Conservation (phyloP, 2,113 vertebrate genomes). For the Malurus alboscapulatus region DNA sequence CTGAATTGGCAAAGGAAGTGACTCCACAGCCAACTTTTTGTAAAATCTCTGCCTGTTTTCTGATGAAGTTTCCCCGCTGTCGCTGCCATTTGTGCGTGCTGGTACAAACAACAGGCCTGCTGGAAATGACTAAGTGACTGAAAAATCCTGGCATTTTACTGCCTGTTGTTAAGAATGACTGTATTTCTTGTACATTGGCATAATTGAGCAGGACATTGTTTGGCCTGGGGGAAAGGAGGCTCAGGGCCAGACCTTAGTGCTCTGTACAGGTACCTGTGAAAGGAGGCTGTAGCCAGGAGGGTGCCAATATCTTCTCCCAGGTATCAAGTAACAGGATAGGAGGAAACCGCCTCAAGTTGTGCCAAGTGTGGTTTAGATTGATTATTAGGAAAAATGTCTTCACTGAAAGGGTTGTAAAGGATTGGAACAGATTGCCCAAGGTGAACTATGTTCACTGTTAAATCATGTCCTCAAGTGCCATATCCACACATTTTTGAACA, state of each 20-base stretch:
- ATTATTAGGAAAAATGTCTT: background rate
- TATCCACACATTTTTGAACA: background rate
- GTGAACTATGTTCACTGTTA: rapidly evolving
- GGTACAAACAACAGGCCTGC: background rate
- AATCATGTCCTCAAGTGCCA: background rate
- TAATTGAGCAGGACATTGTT: background rate
- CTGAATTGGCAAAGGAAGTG: constrained; percentile 28
- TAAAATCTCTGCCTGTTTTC: background rate
- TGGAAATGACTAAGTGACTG: background rate
- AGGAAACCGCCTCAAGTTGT: background rate
- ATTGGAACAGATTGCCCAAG: background rate
- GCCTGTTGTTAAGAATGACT: background rate
- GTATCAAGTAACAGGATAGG: background rate
- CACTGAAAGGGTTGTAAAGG: background rate
- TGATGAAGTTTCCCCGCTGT: background rate
- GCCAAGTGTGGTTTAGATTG: background rate
- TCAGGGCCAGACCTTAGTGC: background rate
- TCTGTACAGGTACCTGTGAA: background rate
- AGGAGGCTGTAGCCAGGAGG: background rate
- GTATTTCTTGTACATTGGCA: background rate
- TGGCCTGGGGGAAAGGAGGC: background rate
- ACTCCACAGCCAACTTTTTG: background rate
- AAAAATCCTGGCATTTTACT: background rate
- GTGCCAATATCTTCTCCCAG: background rate
- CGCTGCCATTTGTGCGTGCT: background rate